Evolutionary conservation across 2,797 vertebrate species (phyloP).

Genomic region (Ambastaia sidthimunki): DNA sequence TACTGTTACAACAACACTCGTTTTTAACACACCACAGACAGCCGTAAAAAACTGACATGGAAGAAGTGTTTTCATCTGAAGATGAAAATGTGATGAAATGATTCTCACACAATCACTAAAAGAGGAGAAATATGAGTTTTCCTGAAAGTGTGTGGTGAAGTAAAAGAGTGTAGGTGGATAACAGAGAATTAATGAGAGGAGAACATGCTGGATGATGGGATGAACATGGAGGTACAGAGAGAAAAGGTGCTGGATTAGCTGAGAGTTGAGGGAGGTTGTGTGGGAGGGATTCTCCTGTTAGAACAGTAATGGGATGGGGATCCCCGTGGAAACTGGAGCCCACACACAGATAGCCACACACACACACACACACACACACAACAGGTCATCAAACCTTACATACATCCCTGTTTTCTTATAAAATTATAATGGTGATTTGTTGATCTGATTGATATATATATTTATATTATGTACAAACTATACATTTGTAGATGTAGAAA

Average conservation of each 20-base stretch:
- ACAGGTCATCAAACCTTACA: not conserved
- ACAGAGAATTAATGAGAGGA: slow-evolving; percentile 78
- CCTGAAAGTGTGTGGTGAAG: slow-evolving; percentile 68
- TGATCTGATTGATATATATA: too few species aligned
- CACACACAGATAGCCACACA: slow-evolving; percentile 50
- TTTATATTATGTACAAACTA: too few species aligned
- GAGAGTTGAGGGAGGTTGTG: slow-evolving; percentile 55
- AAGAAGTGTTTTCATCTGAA: slow-evolving; percentile 73
- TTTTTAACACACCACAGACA: slow-evolving; percentile 66
- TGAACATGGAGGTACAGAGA: slow-evolving; percentile 26
- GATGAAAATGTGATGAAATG: slow-evolving; percentile 62
- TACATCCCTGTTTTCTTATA: not conserved
- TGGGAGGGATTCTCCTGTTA: slow-evolving; percentile 68
- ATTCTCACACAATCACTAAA: slow-evolving; percentile 69
- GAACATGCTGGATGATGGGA: slow-evolving; percentile 36
- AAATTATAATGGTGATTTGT: too few species aligned
- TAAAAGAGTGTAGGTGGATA: slow-evolving; percentile 72
- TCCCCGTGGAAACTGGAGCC: slow-evolving; percentile 66
- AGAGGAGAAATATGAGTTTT: slow-evolving; percentile 52
- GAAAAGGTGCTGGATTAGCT: slow-evolving; percentile 44
- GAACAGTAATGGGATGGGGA: slow-evolving; percentile 64
- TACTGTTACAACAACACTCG: slow-evolving; percentile 67
- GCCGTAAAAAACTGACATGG: slow-evolving; percentile 71
- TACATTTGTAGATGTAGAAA: too few species aligned
- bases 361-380: slow-evolving; percentile 20